Percentiles rank a stretch among this genome's conserved stretches.
phyloP scores from a whole-genome alignment of 2,888 invertebrate species.

The Chesias legatella region DNA sequence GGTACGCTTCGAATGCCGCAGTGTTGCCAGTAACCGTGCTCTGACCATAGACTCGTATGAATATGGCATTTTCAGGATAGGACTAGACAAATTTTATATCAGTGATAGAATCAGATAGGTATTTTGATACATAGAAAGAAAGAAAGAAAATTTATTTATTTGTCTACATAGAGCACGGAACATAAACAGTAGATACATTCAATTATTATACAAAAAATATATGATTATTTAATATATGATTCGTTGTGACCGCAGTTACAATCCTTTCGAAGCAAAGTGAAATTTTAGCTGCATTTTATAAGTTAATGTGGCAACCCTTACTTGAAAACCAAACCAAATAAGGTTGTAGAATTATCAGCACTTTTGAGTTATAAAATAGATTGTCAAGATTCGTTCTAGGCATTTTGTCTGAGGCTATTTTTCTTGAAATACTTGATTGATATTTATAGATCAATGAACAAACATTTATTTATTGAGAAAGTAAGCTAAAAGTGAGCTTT shows the following conservation, averaged over 20 bases:
- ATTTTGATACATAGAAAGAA: too few relatives aligned
- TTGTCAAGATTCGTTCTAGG: constrained; percentile 62
- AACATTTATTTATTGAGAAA: constrained; percentile 10
- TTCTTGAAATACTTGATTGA: constrained; percentile 9
- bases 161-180: too few relatives aligned
- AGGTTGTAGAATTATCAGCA: constrained; percentile 55
- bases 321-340: constrained; percentile 60
- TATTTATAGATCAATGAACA: constrained; percentile 17
- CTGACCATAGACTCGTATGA: too few relatives aligned
- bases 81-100: too few relatives aligned
- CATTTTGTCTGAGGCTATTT: constrained; percentile 60
- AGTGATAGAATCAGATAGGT: too few relatives aligned
- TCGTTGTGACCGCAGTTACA: too few relatives aligned
- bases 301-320: background rate
- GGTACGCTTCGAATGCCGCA: constrained; percentile 54
- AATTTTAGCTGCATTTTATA: background rate
- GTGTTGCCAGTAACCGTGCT: constrained; percentile 4
- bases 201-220: too few relatives aligned
- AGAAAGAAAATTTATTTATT: too few relatives aligned
- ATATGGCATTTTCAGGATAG: too few relatives aligned
- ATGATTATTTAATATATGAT: too few relatives aligned
- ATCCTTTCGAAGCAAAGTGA: too few relatives aligned
- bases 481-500: background rate
- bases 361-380: constrained; percentile 57
- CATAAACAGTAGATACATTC: too few relatives aligned